Base-by-base conservation (phyloP, 2,113 vertebrate genomes). In the Zingel zingel region DNA sequence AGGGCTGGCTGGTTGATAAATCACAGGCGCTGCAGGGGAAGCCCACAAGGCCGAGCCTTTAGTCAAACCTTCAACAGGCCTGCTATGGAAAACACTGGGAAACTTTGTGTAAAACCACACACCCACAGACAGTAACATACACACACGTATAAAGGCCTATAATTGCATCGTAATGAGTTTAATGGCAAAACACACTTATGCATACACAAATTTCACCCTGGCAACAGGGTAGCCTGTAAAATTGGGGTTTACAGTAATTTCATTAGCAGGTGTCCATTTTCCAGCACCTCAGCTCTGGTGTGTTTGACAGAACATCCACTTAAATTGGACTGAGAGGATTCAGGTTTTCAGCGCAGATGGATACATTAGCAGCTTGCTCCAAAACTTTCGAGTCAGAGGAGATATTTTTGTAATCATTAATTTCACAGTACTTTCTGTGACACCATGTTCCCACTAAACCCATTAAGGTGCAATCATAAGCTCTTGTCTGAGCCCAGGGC, bases 181-280 rank as follows among this genome's bases (percentile, higher is more conserved):
- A 68, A 74, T 77, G 80, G 21, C 11, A n/a, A 64, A 83, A 79
- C 47, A 67, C 57, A 67, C 64, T 61, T 13, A 45, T n/a, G 5
- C 39, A 59, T 39, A 77, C 51, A 64, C 6, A 71, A 54, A 71
- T 72, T 9, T 69, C 58, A 62, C 14, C 47, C 59, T 72, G 76
- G 79, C 47, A 63, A 27, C 48, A 39, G 39, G 9, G 9, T 39
- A 39, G 39, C 39, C 39, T 43, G 39, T 81, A 58, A 64, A 71
- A 1, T 16, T 58, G 11, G 25, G 23, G 50, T 78, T 73, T 56
- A 62, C 43, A 73, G 82, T 89, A 77, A 91, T 88, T 81, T 88
- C 72, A 93, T 90, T 72, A 90, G 59, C 92, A 93, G 87, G 84
- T 88, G 71, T 85, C 64, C 36, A 48, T 79, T 89, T 88, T 90